Conservation (phyloP, 2,888 invertebrate species). For the Latrodectus hesperus region DNA sequence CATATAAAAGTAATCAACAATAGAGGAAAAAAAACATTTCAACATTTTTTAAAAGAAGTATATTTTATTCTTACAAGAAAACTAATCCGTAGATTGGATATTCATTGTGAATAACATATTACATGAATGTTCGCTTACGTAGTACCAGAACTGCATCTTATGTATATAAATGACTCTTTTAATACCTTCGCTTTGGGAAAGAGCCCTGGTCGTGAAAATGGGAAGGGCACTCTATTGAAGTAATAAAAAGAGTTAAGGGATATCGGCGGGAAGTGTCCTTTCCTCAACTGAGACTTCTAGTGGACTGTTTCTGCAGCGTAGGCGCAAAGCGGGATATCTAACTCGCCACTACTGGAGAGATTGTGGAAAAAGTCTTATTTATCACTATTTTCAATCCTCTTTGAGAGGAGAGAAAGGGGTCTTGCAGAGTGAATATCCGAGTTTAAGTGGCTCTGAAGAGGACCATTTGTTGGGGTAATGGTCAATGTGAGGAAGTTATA, state of each 20-base stretch:
- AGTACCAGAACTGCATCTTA: too few relatives aligned
- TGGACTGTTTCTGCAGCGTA: not conserved
- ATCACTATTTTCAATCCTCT: slow-evolving; percentile 28
- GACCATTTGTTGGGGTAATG: slow-evolving; percentile 45
- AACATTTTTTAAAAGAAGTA: too few relatives aligned
- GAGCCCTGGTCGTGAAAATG: too few relatives aligned
- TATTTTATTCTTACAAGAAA: too few relatives aligned
- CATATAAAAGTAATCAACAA: too few relatives aligned
- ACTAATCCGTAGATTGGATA: too few relatives aligned
- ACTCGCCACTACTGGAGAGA: slow-evolving; percentile 24
- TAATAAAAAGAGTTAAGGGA: slow-evolving; percentile 37
- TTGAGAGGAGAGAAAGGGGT: slow-evolving; percentile 40
- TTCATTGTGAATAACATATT: too few relatives aligned
- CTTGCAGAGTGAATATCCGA: slow-evolving; percentile 23
- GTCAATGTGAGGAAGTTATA: slow-evolving; percentile 15
- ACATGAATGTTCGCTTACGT: too few relatives aligned
- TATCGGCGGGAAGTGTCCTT: slow-evolving; percentile 2
- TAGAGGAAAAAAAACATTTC: too few relatives aligned
- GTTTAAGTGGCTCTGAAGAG: slow-evolving; percentile 43
- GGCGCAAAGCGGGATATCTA: slow-evolving; percentile 13
- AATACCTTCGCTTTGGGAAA: not conserved
- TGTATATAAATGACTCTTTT: not conserved
- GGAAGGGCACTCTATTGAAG: not conserved
- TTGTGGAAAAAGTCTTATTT: slow-evolving; percentile 38
- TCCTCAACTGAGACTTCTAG: not conserved